Evolutionary conservation across 2,113 vertebrate genomes (phyloP), one percentile per base, ranked within the genome.

Genomic region (Machaerirhynchus nigripectus): DNA sequence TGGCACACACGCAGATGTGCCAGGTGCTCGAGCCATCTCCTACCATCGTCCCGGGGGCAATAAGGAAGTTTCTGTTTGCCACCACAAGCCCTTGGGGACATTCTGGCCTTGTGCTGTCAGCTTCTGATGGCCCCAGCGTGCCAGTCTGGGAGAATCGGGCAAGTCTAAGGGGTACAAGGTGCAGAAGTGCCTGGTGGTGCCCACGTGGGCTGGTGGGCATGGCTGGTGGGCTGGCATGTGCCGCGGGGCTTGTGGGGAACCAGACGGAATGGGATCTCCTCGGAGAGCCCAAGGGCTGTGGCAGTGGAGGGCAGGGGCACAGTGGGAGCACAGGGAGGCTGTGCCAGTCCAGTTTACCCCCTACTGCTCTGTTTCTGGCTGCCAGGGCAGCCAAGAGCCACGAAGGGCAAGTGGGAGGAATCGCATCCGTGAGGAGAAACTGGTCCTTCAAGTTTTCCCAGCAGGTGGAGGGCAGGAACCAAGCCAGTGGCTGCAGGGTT

Each of bases 391-490:
- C 73, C 1, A 3, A 46, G 8, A 84, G 13, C 46, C 0, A 0
- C 12, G 0, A 35, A 81, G 50, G 23, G 44, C 22, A 3, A 27
- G 0, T 14, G 14, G 28, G 20, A 94, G 46, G 56, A 84, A 93
- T 56, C 4, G 0, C 15, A 91, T 79, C 87, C 12, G 0, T 31
- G 19, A 93, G n/a, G 50, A 73, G 57, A 76, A 95, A 96, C 95
- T 90, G 88, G 94, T 93, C 63, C 67, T 88, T 91, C 90, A 6
- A 49, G 96, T 95, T 97, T 83, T 49, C 65, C 39, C 44, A 20
- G 87, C 77, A 33, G 64, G 59, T 2, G 3, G 39, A 87, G 21
- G 52, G 84, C 39, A 88, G 65, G 53, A 56, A 65, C 27, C 6
- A 19, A 93, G 76, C 8, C 3, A 0, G 49, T n/a, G 60, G 39